A percentile compares a stretch with the other conserved stretches of the same genome.
These are phyloP conservation scores for Carassius carassius DNA, from an alignment of 2,113 vertebrate genomes.

Conservation along the genomic window DNA sequence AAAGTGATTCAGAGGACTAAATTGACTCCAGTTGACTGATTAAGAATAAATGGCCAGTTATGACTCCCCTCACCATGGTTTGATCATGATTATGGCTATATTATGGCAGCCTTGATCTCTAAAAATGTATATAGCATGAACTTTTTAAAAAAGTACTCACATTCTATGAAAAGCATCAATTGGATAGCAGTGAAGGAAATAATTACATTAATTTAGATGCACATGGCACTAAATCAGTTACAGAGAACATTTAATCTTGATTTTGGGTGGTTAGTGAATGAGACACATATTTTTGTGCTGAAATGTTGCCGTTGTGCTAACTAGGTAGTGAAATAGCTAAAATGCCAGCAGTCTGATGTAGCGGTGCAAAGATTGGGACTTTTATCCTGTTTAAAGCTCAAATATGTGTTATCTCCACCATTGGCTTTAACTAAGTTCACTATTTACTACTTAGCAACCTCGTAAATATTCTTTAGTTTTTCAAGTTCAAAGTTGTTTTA, in stretches of 20 bases:
- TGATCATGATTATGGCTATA: neutral
- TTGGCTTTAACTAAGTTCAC: neutral
- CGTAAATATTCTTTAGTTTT: neutral
- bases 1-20: neutral
- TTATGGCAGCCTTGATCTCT: neutral
- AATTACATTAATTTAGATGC: neutral
- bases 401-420: neutral
- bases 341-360: neutral
- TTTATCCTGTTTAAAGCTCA: neutral
- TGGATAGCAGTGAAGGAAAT: neutral
- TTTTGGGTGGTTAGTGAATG: neutral
- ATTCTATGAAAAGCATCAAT: neutral
- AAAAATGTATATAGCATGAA: neutral
- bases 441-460: neutral
- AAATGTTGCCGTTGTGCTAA: neutral
- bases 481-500: neutral
- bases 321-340: neutral
- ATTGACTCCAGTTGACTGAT: neutral
- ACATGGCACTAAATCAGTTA: neutral
- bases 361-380: neutral
- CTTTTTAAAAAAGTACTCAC: neutral
- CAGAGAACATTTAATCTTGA: neutral
- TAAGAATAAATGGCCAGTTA: neutral
- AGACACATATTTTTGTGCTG: neutral
- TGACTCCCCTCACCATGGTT: neutral